Percentiles rank a stretch among this genome's conserved stretches.
Conservation (phyloP, 2,797 vertebrate genomes). For the Rhynchotus rufescens region DNA sequence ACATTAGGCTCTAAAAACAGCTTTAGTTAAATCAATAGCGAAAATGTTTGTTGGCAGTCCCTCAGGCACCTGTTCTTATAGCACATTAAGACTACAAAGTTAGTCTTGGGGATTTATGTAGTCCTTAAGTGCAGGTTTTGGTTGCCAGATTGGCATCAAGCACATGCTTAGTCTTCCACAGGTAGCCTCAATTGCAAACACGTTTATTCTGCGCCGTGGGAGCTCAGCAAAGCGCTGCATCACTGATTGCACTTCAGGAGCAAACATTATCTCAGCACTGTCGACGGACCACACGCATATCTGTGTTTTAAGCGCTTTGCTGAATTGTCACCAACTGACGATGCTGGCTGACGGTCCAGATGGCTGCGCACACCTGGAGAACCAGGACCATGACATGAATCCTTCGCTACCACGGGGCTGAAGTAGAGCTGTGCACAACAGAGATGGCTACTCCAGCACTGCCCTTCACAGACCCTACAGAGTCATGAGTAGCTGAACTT, state of each 20-base stretch:
- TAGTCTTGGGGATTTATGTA: background rate
- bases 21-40: background rate
- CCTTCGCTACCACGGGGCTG: background rate
- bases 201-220: background rate
- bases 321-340: accelerated
- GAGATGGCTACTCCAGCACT: background rate
- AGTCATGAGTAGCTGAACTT: background rate
- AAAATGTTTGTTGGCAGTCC: background rate
- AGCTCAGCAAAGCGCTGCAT: background rate
- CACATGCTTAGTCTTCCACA: background rate
- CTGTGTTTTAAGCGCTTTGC: background rate
- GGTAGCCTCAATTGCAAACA: background rate
- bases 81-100: background rate
- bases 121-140: background rate
- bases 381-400: accelerated
- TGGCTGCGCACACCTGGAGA: background rate
- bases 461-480: background rate
- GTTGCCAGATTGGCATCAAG: background rate
- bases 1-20: background rate
- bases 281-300: background rate
- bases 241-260: background rate
- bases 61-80: background rate
- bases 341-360: background rate
- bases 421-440: background rate
- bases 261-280: background rate